Evolutionary conservation across 2,888 invertebrate species (phyloP), one percentile per base, ranked within the genome.

Genomic region (Plusia festucae): DNA sequence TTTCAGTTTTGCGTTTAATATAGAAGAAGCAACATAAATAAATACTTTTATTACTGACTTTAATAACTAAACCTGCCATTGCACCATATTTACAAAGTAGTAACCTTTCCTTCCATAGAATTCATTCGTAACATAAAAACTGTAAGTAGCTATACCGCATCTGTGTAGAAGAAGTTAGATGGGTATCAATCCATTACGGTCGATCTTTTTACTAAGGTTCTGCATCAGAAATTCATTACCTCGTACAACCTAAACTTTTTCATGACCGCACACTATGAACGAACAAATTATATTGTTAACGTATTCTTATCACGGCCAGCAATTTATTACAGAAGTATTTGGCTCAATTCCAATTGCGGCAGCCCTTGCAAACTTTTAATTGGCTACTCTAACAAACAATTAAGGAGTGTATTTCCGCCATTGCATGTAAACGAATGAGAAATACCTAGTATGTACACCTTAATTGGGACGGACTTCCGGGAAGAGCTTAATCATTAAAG

Each of bases 311-410:
- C 83, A 82, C 79, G 82, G 69, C 74, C 62, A 62, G 70, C 79
- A 82, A 87, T 85, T 85, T 82, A 85, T 86, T 82, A 82, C 77
- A 65, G 69, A 81, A 81, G 76, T 83, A 78, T 82, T 82, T 85
- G 85, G 87, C 85, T 76, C 81, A 82, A 85, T 85, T 86, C 88
- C 89, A 90, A 88, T 79, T 81, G 82, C 62, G 79, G 73, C 69
- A 73, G 81, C 78, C 83, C 86, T 85, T 86, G 78, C 81, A 83
- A 90, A 90, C 85, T 90, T 90, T 90, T 90, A 88, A 90, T 90
- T 90, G 87, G 82, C 81, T 79, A 74, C 76, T 82, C 76, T 70
- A 79, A 84, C 85, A 83, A 82, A 83, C 81, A 71, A 81, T 83
- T 83, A 72, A 68, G 69, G 73, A 79, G 76, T 72, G 75, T 75